phyloP scores from a whole-genome alignment of 2,797 vertebrate species.

The Trichosurus vulpecula region DNA sequence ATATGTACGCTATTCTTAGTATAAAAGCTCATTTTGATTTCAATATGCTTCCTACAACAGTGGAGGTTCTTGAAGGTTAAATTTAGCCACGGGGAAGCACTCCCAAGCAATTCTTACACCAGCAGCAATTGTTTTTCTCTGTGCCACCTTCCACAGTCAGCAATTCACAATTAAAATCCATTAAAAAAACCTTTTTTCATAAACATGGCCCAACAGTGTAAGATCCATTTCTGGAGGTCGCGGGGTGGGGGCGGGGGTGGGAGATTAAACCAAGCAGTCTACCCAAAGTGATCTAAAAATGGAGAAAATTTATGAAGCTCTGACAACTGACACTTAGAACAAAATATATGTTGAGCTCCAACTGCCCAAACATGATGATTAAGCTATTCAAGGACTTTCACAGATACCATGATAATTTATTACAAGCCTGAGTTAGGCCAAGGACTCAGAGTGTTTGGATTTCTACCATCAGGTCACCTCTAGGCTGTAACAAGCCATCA shows the following conservation, averaged over 20 bases:
- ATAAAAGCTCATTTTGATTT: conserved; percentile 71
- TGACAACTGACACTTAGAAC: not conserved
- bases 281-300: conserved; percentile 43
- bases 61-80: conserved; percentile 52
- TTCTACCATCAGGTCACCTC: not conserved
- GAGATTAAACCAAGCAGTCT: conserved; percentile 20
- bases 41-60: conserved; percentile 67
- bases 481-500: not conserved
- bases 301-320: conserved; percentile 26
- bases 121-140: conserved; percentile 19
- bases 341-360: conserved; percentile 26
- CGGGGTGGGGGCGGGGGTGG: not conserved
- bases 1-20: conserved; percentile 72
- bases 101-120: conserved; percentile 49
- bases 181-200: conserved; percentile 19
- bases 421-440: conserved; percentile 52
- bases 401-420: conserved; percentile 44
- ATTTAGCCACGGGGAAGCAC: conserved; percentile 48
- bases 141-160: not conserved
- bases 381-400: conserved; percentile 33
- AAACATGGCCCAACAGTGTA: not conserved
- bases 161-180: not conserved
- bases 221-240: not conserved
- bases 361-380: conserved; percentile 39
- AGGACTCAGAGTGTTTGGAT: conserved; percentile 12